Evolutionary conservation across 2,888 invertebrate species (phyloP).

Genomic region (Synergus gifuensis): DNA sequence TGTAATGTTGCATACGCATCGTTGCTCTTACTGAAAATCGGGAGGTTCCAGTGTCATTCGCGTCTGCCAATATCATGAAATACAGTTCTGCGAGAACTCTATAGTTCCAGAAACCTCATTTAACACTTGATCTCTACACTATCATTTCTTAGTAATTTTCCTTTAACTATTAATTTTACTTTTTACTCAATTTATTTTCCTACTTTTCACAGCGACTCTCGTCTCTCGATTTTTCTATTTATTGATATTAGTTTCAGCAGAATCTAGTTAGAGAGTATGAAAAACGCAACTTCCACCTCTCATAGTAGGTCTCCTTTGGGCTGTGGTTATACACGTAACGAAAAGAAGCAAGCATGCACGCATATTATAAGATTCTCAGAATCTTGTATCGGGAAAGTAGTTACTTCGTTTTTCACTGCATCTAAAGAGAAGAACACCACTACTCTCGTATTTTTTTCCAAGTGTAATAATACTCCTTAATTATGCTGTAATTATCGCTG

Average conservation of each 20-base stretch:
- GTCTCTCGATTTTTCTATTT: not conserved
- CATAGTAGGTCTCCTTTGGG: not conserved
- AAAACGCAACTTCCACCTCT: not conserved
- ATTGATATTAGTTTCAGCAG: not conserved
- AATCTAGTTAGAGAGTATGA: not conserved
- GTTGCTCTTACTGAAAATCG: slow-evolving; percentile 21
- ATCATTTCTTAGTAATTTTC: slow-evolving; percentile 13
- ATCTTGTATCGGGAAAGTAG: slow-evolving; percentile 9
- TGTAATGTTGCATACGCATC: slow-evolving; percentile 28
- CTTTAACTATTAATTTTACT: not conserved
- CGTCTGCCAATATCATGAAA: slow-evolving; percentile 30
- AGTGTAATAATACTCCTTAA: not conserved
- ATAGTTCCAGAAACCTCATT: slow-evolving; percentile 23
- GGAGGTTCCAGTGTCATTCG: slow-evolving; percentile 29
- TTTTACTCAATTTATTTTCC: not conserved
- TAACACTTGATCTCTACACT: slow-evolving; percentile 18
- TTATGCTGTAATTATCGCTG: not conserved
- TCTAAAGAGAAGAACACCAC: slow-evolving; percentile 4
- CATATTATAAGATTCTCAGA: slow-evolving; percentile 24
- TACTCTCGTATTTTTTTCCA: not conserved
- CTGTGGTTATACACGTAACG: not conserved
- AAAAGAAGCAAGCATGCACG: not conserved
- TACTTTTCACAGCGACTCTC: not conserved
- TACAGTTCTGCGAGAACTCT: slow-evolving; percentile 27
- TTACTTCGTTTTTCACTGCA: slow-evolving; percentile 3